A percentile compares a stretch with the other conserved stretches of the same genome.
phyloP scores from a whole-genome alignment of 2,113 vertebrate genomes.

The Acanthochromis polyacanthus region DNA sequence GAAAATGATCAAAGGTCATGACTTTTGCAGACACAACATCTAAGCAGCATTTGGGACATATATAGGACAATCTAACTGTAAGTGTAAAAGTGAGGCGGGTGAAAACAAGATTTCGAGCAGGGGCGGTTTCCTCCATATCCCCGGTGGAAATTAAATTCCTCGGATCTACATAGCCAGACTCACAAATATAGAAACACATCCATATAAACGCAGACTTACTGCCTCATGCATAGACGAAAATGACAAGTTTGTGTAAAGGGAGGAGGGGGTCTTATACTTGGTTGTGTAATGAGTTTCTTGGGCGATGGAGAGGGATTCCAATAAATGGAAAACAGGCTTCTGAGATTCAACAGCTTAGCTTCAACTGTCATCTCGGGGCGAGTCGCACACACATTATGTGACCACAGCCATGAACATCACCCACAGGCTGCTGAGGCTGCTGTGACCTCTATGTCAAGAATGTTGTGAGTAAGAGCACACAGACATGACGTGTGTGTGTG shows the following conservation, averaged over 20 bases:
- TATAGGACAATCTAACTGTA: neutral
- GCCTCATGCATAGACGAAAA: neutral
- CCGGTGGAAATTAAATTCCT: neutral
- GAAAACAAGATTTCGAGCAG: neutral
- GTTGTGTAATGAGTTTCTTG: slow-evolving; percentile 12
- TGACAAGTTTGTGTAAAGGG: neutral
- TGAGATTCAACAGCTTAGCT: slow-evolving; percentile 55
- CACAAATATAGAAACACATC: neutral
- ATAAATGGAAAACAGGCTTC: slow-evolving; percentile 35
- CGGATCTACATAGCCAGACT: neutral
- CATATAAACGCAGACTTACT: neutral
- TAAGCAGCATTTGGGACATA: neutral
- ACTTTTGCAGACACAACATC: neutral
- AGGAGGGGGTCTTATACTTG: neutral
- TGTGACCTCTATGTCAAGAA: slow-evolving; percentile 69
- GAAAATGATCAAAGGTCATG: neutral
- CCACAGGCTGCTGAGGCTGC: slow-evolving; percentile 40
- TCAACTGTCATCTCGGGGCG: slow-evolving; percentile 38
- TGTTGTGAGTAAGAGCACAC: slow-evolving; percentile 60
- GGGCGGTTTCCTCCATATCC: neutral
- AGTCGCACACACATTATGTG: slow-evolving; percentile 12
- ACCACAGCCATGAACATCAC: slow-evolving; percentile 32
- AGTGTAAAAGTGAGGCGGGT: neutral
- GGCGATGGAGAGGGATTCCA: neutral
- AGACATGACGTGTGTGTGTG: slow-evolving; percentile 51